These are phyloP conservation scores for human (Homo sapiens) DNA, from an alignment of 2,113 vertebrate species.

Conservation along the genomic window DNA sequence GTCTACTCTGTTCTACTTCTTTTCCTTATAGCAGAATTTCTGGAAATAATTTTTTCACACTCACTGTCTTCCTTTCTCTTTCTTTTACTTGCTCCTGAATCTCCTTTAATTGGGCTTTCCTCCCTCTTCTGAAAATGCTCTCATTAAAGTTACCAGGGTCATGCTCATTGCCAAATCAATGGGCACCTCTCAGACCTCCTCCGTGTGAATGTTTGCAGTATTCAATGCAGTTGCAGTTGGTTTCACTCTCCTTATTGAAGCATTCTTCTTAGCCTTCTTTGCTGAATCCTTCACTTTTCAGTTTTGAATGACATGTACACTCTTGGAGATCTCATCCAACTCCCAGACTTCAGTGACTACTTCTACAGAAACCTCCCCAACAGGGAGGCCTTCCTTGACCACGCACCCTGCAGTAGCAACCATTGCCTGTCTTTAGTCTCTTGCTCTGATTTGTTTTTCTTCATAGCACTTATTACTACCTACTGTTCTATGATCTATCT, in stretches of 20 bases:
- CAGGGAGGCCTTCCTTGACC: background rate
- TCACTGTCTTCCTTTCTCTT: background rate
- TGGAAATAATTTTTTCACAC: background rate
- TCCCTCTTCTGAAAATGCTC: background rate
- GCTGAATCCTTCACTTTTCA: background rate
- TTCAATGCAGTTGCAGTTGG: rapidly evolving
- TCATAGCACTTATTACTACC: background rate
- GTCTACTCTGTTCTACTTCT: background rate
- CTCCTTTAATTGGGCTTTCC: background rate
- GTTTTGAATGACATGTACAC: background rate
- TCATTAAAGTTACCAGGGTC: background rate
- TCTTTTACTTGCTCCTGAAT: background rate
- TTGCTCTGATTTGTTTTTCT: background rate
- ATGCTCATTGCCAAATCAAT: rapidly evolving
- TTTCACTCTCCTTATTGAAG: background rate
- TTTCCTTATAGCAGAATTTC: background rate
- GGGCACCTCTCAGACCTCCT: background rate
- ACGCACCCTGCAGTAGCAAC: background rate
- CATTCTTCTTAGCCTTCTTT: rapidly evolving
- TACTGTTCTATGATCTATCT: background rate
- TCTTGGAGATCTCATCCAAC: background rate
- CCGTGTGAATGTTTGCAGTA: background rate
- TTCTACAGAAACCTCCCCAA: background rate
- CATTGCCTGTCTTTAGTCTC: background rate
- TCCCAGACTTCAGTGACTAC: background rate